phyloP scores from a whole-genome alignment of 2,888 invertebrate species.

The Furcula furcula region DNA sequence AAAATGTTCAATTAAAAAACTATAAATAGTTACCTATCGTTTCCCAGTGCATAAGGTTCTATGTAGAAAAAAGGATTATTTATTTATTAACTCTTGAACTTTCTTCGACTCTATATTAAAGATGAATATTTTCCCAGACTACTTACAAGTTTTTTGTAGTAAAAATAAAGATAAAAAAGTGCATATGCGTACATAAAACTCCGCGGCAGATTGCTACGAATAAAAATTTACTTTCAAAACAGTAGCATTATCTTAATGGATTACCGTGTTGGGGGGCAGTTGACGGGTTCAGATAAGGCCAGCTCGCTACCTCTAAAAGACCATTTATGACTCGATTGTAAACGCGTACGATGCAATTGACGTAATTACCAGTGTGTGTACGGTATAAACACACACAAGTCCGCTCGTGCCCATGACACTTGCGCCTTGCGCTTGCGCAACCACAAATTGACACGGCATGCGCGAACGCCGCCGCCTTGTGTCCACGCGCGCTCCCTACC shows the following conservation, averaged over 20 bases:
- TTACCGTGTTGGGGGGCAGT: conserved; percentile 14
- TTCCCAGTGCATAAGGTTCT: too few species aligned
- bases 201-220: conserved; percentile 5
- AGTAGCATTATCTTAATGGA: conserved; percentile 21
- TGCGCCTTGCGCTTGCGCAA: conserved; percentile 14
- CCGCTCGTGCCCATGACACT: conserved; percentile 11
- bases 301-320: conserved; percentile 16
- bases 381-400: conserved; percentile 12
- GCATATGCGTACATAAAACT: neutral
- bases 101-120: too few species aligned
- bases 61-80: too few species aligned
- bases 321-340: conserved; percentile 27
- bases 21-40: too few species aligned
- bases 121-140: too few species aligned
- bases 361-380: conserved; percentile 30
- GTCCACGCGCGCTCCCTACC: conserved; percentile 22
- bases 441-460: conserved; percentile 25
- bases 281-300: conserved; percentile 19
- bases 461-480: conserved; percentile 11
- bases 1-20: too few species aligned
- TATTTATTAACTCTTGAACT: too few species aligned
- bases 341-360: conserved; percentile 27
- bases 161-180: neutral
- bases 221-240: conserved; percentile 12
- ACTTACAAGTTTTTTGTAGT: too few species aligned